Conservation (phyloP, 2,113 vertebrate species). For the Archilochus colubris region DNA sequence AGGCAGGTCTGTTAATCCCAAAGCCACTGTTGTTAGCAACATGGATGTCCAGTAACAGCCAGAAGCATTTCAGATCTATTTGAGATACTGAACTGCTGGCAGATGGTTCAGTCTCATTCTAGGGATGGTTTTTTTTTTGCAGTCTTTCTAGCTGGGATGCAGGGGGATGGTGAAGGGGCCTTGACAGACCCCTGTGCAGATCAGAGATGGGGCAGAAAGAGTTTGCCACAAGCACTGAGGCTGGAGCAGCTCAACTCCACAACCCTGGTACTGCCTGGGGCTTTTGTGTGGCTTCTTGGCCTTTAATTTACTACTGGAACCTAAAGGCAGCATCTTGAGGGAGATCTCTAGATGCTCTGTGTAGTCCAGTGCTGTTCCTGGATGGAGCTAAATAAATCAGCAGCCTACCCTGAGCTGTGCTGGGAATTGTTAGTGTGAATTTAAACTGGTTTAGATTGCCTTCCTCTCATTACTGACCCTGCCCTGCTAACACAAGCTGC, state of each 20-base stretch:
- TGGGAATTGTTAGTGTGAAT: background rate
- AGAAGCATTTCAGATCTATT: background rate
- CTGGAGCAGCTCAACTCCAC: background rate
- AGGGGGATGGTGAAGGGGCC: background rate
- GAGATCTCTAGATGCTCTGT: background rate
- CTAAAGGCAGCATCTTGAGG: background rate
- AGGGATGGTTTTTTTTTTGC: background rate
- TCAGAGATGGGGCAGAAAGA: background rate
- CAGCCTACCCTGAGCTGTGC: background rate
- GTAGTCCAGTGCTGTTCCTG: background rate
- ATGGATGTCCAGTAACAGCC: background rate
- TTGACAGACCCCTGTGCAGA: background rate
- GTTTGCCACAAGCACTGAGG: background rate
- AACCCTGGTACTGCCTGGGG: background rate
- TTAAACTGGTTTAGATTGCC: background rate
- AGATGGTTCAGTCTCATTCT: background rate
- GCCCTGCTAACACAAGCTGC: background rate
- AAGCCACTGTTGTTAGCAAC: background rate
- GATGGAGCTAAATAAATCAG: background rate
- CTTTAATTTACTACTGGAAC: background rate
- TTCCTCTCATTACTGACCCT: background rate
- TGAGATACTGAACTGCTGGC: background rate
- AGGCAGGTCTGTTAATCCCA: background rate
- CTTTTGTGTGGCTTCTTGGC: background rate
- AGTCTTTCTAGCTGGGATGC: background rate